These are phyloP conservation scores for Nymphalis urticae DNA, from an alignment of 2,888 invertebrate genomes.

Conservation along the genomic window DNA sequence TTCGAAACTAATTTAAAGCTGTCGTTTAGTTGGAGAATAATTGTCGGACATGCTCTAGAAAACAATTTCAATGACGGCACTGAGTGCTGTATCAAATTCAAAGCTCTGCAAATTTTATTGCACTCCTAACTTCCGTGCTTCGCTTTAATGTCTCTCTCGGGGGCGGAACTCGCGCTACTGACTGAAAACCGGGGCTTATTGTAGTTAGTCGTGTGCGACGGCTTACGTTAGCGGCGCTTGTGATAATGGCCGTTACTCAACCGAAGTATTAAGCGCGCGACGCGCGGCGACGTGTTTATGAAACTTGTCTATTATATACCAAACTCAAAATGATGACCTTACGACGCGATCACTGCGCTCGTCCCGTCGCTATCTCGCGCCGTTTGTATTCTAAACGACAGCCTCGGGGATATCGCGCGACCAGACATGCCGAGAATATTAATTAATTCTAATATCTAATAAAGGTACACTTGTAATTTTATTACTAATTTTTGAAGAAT, in stretches of 20 bases:
- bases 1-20: neutral
- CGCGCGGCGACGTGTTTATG: constrained; percentile 7
- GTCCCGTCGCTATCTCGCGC: neutral
- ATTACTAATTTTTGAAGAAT: too few species aligned
- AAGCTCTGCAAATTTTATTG: constrained; percentile 26
- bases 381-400: neutral
- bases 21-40: too few species aligned
- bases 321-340: constrained; percentile 1
- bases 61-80: constrained; percentile 20
- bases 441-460: too few species aligned
- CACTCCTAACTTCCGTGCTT: constrained; percentile 11
- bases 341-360: neutral
- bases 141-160: constrained; percentile 21
- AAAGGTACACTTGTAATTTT: too few species aligned
- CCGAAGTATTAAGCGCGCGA: constrained; percentile 8
- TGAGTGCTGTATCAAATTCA: constrained; percentile 15
- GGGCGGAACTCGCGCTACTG: neutral
- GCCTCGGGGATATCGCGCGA: too few species aligned
- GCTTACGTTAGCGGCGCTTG: neutral
- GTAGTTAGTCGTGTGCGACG: constrained; percentile 7
- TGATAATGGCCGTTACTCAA: constrained; percentile 22
- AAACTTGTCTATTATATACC: constrained; percentile 1
- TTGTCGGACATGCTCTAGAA: neutral
- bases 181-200: constrained; percentile 2
- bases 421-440: too few species aligned